phyloP scores from a whole-genome alignment of 64 coral and sea anemone genomes.

The Stichodactyla helianthus region DNA sequence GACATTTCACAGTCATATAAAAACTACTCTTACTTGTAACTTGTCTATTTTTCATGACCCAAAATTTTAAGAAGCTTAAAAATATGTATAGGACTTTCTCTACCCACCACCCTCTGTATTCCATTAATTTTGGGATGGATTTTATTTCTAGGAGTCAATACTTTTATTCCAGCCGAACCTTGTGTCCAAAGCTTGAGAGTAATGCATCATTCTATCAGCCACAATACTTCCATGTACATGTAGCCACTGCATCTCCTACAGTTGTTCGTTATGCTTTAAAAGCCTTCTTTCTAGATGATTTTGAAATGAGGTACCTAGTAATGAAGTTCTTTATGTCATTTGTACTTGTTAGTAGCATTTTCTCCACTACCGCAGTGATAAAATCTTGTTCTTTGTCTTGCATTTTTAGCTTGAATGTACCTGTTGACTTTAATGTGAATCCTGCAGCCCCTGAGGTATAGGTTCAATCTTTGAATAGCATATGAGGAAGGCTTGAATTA shows the following conservation, averaged over 20 bases:
- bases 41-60: no score
- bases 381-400: not conserved
- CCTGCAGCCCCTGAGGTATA: not conserved
- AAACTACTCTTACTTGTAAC: no score
- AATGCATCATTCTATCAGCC: slow-evolving; percentile 8
- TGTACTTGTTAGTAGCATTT: no score
- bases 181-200: slow-evolving; percentile 59
- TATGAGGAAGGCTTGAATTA: no score
- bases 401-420: not conserved
- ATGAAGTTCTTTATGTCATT: no score
- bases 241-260: slow-evolving; percentile 59
- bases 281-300: slow-evolving; percentile 63
- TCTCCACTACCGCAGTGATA: no score
- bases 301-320: slow-evolving; percentile 50
- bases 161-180: slow-evolving; percentile 53
- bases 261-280: slow-evolving; percentile 57
- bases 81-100: no score
- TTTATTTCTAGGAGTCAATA: slow-evolving; percentile 43
- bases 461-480: no score
- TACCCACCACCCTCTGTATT: no score
- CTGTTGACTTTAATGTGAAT: not conserved
- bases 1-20: no score
- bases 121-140: not conserved
- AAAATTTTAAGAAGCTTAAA: no score
- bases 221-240: slow-evolving; percentile 68